phyloP scores from a whole-genome alignment of 53 echinoderm and acorn worm genomes.

The Zoroaster sp. region DNA sequence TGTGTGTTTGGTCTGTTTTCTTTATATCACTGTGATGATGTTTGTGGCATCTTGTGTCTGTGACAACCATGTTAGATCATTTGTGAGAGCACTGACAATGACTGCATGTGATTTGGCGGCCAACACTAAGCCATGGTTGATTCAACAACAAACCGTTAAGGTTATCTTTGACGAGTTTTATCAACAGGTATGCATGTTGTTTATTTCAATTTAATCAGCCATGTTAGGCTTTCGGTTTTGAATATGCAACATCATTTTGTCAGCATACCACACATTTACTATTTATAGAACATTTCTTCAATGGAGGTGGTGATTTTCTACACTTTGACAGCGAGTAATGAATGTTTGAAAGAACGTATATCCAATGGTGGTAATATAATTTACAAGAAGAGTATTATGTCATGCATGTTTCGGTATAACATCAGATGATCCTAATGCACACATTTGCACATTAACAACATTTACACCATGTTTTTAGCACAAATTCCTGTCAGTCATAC shows the following conservation, averaged over 20 bases:
- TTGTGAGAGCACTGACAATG: constrained; percentile 86
- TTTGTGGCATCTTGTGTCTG: constrained; percentile 49
- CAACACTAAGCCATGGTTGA: constrained; percentile 88
- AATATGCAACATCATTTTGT: not conserved
- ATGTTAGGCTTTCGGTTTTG: not conserved
- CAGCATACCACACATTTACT: constrained; percentile 22
- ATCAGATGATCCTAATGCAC: not conserved
- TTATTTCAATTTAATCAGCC: constrained; percentile 13
- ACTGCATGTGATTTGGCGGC: constrained; percentile 98
- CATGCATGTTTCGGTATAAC: not conserved
- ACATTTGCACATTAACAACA: not conserved
- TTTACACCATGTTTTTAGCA: not conserved
- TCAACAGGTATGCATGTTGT: constrained; percentile 85
- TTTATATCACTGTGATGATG: not conserved
- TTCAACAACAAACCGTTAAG: constrained; percentile 94
- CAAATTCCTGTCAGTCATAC: not conserved
- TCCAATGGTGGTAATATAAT: not conserved
- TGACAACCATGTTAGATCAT: constrained; percentile 61
- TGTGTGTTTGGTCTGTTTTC: constrained; percentile 33
- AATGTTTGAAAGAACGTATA: no score
- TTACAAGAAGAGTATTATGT: not conserved
- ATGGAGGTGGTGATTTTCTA: not conserved
- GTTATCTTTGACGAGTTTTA: constrained; percentile 99
- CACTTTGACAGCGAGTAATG: not conserved
- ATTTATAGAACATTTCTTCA: not conserved